Conservation (phyloP, 2,797 vertebrate species). For the Protonibea diacanthus region DNA sequence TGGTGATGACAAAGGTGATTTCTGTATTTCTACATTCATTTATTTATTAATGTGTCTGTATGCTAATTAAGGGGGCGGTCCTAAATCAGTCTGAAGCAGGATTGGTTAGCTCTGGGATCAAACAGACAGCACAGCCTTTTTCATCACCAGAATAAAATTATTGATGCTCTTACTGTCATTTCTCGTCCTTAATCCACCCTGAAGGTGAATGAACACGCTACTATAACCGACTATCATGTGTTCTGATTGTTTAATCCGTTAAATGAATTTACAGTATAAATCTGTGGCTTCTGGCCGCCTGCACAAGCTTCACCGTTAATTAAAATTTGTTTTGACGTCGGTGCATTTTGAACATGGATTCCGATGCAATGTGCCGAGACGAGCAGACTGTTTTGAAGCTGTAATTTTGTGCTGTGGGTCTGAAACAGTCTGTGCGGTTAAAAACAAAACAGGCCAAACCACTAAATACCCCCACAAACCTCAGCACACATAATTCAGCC, state of each 20-base stretch:
- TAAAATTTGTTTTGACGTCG: constrained; percentile 7
- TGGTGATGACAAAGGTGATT: too few species aligned
- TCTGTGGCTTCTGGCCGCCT: constrained; percentile 2
- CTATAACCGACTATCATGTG: constrained; percentile 7
- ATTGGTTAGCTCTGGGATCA: too few species aligned
- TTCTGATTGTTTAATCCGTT: constrained; percentile 2
- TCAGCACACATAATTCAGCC: constrained; percentile 62
- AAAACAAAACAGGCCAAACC: constrained; percentile 59
- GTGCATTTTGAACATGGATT: constrained; percentile 21
- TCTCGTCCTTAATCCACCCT: too few species aligned
- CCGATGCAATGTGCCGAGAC: constrained; percentile 12
- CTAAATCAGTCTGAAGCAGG: too few species aligned
- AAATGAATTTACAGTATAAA: constrained; percentile 8
- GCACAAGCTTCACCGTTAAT: constrained; percentile 10
- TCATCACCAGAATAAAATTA: too few species aligned
- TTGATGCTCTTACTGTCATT: too few species aligned
- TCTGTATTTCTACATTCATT: too few species aligned
- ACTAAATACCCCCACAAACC: constrained; percentile 62
- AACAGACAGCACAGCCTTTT: too few species aligned
- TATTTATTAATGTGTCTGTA: too few species aligned
- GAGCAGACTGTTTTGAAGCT: constrained; percentile 31
- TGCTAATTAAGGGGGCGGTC: too few species aligned
- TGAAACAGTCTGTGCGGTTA: constrained; percentile 37
- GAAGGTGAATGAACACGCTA: constrained; percentile 7
- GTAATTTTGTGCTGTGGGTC: constrained; percentile 30